These are phyloP conservation scores for Drosophila azteca DNA, from an alignment of 1,140 invertebrate genomes.

Conservation along the genomic window DNA sequence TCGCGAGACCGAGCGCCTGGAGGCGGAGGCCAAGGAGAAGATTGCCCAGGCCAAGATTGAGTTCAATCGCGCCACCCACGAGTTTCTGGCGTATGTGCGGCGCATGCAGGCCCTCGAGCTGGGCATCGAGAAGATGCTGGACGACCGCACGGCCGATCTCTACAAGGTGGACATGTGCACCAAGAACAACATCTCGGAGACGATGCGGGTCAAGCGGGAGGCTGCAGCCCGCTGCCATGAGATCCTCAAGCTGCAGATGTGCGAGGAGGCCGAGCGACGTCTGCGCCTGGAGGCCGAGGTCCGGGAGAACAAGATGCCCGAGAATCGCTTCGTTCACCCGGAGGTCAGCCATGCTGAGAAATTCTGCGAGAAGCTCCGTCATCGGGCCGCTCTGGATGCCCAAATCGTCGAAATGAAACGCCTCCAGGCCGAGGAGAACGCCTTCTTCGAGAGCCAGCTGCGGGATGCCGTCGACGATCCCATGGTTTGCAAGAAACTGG, in stretches of 20 bases:
- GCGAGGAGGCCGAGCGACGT: constrained; percentile 62
- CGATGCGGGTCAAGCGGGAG: constrained; percentile 37
- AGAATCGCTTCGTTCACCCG: constrained; percentile 71
- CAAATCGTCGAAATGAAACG: constrained; percentile 70
- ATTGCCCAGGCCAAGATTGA: constrained; percentile 47
- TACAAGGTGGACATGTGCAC: constrained; percentile 67
- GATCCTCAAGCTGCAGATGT: constrained; percentile 61
- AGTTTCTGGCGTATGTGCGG: constrained; percentile 65
- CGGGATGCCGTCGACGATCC: constrained; percentile 65
- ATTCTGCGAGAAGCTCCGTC: constrained; percentile 27
- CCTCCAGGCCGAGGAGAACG: constrained; percentile 60
- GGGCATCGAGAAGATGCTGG: constrained; percentile 65
- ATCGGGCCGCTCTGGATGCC: constrained; percentile 56
- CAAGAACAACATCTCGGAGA: constrained; percentile 59
- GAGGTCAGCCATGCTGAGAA: constrained; percentile 57
- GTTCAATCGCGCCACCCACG: constrained; percentile 57
- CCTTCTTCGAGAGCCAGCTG: constrained; percentile 46
- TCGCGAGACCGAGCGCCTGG: constrained; percentile 50
- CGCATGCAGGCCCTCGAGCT: constrained; percentile 66
- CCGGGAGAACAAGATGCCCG: constrained; percentile 67
- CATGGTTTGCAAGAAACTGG: constrained; percentile 51
- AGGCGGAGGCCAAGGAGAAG: constrained; percentile 43
- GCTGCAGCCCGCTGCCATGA: constrained; percentile 57
- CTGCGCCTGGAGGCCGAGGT: constrained; percentile 55
- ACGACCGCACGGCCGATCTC: constrained; percentile 70